Evolutionary conservation across 2,888 invertebrate species (phyloP).

Genomic region (Tetropium fuscum): DNA sequence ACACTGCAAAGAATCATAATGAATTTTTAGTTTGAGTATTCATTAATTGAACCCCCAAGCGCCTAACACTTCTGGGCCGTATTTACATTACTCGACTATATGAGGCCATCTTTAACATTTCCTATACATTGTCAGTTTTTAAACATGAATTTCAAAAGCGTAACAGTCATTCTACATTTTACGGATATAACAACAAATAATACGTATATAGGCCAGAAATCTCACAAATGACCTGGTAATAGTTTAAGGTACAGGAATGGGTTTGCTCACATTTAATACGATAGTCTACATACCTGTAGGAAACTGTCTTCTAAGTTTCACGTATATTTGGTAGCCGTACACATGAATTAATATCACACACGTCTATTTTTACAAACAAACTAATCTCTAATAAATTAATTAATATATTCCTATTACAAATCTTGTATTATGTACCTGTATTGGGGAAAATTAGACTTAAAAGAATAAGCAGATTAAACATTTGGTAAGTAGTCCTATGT

Average conservation of each 20-base stretch:
- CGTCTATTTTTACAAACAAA: no score
- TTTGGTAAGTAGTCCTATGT: no score
- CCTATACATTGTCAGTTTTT: conserved; percentile 24
- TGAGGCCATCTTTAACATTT: conserved; percentile 43
- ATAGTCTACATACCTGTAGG: no score
- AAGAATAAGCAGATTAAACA: no score
- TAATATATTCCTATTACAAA: no score
- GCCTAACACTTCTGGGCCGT: conserved; percentile 29
- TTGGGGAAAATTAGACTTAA: no score
- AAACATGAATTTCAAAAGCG: conserved; percentile 41
- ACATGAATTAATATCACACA: no score
- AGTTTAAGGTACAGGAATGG: conserved; percentile 29
- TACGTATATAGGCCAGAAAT: conserved; percentile 49
- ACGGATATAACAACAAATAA: conserved; percentile 44
- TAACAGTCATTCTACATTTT: conserved; percentile 51
- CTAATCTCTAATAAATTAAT: no score
- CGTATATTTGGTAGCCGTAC: no score
- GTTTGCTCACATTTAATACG: conserved; percentile 46
- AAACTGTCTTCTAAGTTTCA: no score
- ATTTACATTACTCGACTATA: conserved; percentile 36
- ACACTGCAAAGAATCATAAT: conserved; percentile 45
- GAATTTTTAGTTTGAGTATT: conserved; percentile 45
- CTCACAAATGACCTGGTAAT: conserved; percentile 38
- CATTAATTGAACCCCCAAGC: conserved; percentile 37
- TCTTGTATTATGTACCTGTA: no score